Percentiles rank a stretch among this genome's conserved stretches.
Evolutionary conservation across 1,140 invertebrate genomes (phyloP).

Genomic region (Rhagoletis zephyria): DNA sequence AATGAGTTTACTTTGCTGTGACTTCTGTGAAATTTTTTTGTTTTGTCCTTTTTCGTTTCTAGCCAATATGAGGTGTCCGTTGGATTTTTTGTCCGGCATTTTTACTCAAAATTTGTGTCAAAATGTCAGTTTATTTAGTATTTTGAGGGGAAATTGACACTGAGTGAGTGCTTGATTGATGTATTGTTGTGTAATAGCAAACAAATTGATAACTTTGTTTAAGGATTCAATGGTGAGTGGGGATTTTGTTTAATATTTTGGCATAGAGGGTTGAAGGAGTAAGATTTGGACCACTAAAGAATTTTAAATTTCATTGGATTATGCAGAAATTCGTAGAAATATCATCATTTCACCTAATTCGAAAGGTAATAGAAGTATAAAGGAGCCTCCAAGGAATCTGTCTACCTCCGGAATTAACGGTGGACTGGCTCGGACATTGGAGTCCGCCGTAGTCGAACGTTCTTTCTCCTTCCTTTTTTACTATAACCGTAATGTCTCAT

Average conservation of each 20-base stretch:
- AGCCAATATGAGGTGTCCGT: background rate
- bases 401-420: too few species aligned
- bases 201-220: conserved; percentile 10
- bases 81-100: conserved; percentile 25
- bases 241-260: background rate
- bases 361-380: too few species aligned
- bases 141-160: conserved; percentile 11
- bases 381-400: too few species aligned
- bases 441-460: too few species aligned
- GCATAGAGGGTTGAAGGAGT: too few species aligned
- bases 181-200: conserved; percentile 28
- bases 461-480: too few species aligned
- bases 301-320: too few species aligned
- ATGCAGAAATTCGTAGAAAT: too few species aligned
- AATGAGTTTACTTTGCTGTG: conserved; percentile 39
- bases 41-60: background rate
- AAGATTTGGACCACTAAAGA: too few species aligned
- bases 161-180: conserved; percentile 41
- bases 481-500: too few species aligned
- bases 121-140: conserved; percentile 42
- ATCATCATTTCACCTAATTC: too few species aligned
- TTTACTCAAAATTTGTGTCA: conserved; percentile 47
- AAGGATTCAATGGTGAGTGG: background rate
- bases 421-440: too few species aligned
- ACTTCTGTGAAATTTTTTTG: background rate